Evolutionary conservation across 53 echinoderm and acorn worm species (phyloP).

Genomic region (Stichopus horrens): DNA sequence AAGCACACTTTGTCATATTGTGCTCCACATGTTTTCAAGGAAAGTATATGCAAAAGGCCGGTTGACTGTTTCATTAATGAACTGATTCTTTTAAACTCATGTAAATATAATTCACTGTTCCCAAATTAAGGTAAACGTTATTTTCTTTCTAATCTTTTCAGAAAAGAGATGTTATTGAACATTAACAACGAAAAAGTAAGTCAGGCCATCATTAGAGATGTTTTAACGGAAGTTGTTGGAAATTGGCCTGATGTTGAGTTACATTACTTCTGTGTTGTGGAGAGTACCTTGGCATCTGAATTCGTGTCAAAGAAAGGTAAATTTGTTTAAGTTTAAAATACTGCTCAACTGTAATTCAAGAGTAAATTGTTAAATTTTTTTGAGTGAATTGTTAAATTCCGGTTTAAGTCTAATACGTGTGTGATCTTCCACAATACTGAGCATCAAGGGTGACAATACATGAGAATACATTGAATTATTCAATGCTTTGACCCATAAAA

Average conservation of each 20-base stretch:
- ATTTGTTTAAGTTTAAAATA: not conserved
- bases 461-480: no score
- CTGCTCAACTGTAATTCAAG: not conserved
- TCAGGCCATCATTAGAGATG: not conserved
- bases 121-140: no score
- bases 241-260: not conserved
- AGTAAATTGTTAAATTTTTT: not conserved
- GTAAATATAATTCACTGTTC: no score
- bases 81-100: not conserved
- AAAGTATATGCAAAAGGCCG: no score
- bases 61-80: no score
- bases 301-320: not conserved
- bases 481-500: no score
- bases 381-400: not conserved
- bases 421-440: not conserved
- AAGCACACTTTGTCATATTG: no score
- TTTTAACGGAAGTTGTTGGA: not conserved
- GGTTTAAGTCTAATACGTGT: not conserved
- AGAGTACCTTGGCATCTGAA: not conserved
- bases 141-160: not conserved
- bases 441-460: not conserved
- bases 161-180: not conserved
- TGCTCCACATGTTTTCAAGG: no score
- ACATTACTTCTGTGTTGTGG: not conserved
- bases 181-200: conserved; percentile 5